Percentiles rank a stretch among this genome's conserved stretches.
Evolutionary conservation across 1,140 invertebrate species (phyloP).

Genomic region (Heliconius eleuchia): DNA sequence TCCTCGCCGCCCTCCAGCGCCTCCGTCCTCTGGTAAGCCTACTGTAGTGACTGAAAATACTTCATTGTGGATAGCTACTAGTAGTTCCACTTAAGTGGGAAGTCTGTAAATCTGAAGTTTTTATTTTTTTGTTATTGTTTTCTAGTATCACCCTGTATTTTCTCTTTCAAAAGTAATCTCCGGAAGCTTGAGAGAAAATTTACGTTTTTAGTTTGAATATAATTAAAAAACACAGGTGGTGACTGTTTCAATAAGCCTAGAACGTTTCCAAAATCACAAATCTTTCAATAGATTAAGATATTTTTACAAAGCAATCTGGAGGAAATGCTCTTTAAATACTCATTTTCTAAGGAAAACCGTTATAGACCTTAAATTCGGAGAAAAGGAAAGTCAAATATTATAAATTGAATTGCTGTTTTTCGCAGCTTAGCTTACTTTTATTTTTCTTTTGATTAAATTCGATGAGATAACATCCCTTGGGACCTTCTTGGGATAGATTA

Average conservation of each 20-base stretch:
- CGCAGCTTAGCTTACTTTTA: slow-evolving; percentile 32
- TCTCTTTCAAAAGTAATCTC: too few species aligned
- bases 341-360: slow-evolving; percentile 29
- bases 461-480: slow-evolving; percentile 41
- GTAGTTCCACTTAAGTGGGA: neutral
- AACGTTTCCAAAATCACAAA: neutral
- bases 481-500: slow-evolving; percentile 39
- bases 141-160: too few species aligned
- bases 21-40: slow-evolving; percentile 85
- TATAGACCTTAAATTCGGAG: slow-evolving; percentile 22
- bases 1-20: slow-evolving; percentile 90
- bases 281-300: slow-evolving; percentile 20
- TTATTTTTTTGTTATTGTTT: neutral
- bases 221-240: too few species aligned
- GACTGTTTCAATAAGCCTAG: too few species aligned
- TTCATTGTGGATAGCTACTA: neutral
- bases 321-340: slow-evolving; percentile 16
- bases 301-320: slow-evolving; percentile 22
- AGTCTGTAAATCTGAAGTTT: neutral
- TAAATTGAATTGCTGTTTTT: slow-evolving; percentile 39
- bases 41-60: neutral
- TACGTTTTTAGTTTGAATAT: too few species aligned
- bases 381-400: slow-evolving; percentile 37
- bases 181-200: too few species aligned
- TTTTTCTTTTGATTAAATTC: slow-evolving; percentile 48